Conservation (phyloP, 2,888 invertebrate genomes). For the Dendrolimus houi region DNA sequence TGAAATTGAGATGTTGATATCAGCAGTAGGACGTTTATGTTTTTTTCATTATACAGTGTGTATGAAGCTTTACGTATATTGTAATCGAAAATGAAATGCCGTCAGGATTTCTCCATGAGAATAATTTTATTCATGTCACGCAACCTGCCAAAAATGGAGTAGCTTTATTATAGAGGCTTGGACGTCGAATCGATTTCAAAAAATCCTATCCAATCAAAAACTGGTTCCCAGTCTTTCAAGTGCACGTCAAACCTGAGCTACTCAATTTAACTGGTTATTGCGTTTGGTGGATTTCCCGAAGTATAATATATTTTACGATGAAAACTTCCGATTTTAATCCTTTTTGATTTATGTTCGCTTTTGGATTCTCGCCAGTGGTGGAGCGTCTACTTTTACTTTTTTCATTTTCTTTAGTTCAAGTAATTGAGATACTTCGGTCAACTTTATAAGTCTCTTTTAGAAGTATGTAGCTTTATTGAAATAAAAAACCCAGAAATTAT, state of each 20-base stretch:
- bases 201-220: conserved; percentile 24
- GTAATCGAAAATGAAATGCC: conserved; percentile 17
- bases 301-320: neutral
- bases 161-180: conserved; percentile 18
- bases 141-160: conserved; percentile 22
- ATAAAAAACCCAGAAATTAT: too few species aligned
- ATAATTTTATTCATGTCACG: conserved; percentile 38
- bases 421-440: neutral
- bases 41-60: too few species aligned
- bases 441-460: too few species aligned
- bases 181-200: conserved; percentile 24
- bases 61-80: conserved; percentile 13
- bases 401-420: neutral
- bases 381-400: neutral
- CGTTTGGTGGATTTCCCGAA: neutral
- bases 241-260: conserved; percentile 9
- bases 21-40: too few species aligned
- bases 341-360: neutral
- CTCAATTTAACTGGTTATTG: conserved; percentile 13
- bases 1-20: too few species aligned
- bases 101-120: conserved; percentile 9
- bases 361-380: neutral
- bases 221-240: conserved; percentile 9
- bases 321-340: neutral
- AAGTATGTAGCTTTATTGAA: too few species aligned